Conservation (phyloP, 1,140 invertebrate genomes). For the Phymorhynchus buccinoides region DNA sequence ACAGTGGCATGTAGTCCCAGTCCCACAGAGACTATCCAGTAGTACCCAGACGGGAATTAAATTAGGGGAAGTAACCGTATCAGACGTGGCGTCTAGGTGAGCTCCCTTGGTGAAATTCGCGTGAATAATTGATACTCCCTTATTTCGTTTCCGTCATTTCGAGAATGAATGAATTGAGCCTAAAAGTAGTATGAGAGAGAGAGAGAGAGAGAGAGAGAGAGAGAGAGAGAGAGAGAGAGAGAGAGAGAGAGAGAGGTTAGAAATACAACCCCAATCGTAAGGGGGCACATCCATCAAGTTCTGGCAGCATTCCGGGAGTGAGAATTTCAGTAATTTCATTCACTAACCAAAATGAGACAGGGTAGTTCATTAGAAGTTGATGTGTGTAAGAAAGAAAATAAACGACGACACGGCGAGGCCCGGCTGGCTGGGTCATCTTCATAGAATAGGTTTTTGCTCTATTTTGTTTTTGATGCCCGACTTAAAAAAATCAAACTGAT, state of each 20-base stretch:
- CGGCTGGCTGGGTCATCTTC: no score
- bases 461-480: no score
- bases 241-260: no score
- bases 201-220: neutral
- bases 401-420: no score
- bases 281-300: neutral
- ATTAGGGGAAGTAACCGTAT: slow-evolving; percentile 13
- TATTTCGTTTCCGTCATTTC: slow-evolving; percentile 4
- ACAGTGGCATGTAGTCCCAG: neutral
- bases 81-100: slow-evolving; percentile 29
- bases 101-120: slow-evolving; percentile 8
- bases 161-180: neutral
- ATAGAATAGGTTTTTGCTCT: no score
- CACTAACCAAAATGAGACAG: neutral
- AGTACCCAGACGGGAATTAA: neutral
- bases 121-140: slow-evolving; percentile 29
- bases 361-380: no score
- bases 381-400: no score
- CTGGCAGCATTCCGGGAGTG: neutral
- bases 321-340: neutral
- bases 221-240: neutral
- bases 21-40: slow-evolving; percentile 1
- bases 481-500: no score
- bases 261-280: neutral
- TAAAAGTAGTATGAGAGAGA: neutral